These are phyloP conservation scores for Coenonympha glycerion DNA, from an alignment of 2,888 invertebrate species.

Conservation along the genomic window DNA sequence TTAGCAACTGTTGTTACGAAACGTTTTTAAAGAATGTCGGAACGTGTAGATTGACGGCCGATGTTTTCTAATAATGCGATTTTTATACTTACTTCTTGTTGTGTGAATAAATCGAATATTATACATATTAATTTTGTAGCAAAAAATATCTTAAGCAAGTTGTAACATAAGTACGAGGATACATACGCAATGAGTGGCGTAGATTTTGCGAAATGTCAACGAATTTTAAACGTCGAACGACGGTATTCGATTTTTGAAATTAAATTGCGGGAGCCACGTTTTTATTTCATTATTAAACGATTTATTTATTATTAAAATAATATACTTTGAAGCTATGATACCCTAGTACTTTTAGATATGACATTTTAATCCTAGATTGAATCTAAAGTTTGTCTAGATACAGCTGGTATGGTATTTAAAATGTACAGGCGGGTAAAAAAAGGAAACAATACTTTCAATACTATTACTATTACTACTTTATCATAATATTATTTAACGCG, in stretches of 20 bases:
- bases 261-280: neutral
- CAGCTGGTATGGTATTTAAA: too few species aligned
- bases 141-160: slow-evolving; percentile 1
- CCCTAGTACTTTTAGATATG: neutral
- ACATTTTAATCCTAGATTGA: too few species aligned
- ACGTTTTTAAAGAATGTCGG: slow-evolving; percentile 48
- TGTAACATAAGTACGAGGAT: neutral
- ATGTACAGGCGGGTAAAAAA: too few species aligned
- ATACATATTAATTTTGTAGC: slow-evolving; percentile 6
- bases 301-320: neutral
- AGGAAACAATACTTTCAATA: too few species aligned
- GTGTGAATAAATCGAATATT: slow-evolving; percentile 16
- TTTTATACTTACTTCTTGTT: slow-evolving; percentile 23
- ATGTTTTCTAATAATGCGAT: slow-evolving; percentile 34
- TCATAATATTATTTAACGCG: too few species aligned
- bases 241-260: neutral
- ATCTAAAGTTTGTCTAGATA: too few species aligned
- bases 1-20: slow-evolving; percentile 37
- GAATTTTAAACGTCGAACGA: slow-evolving; percentile 6
- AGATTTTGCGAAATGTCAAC: slow-evolving; percentile 5
- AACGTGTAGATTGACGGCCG: slow-evolving; percentile 40
- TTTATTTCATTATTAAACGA: too few species aligned
- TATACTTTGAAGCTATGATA: neutral
- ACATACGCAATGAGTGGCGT: neutral
- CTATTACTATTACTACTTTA: too few species aligned